These are phyloP conservation scores for Clarias platycephalus DNA, from an alignment of 2,797 vertebrate species.

Conservation along the genomic window DNA sequence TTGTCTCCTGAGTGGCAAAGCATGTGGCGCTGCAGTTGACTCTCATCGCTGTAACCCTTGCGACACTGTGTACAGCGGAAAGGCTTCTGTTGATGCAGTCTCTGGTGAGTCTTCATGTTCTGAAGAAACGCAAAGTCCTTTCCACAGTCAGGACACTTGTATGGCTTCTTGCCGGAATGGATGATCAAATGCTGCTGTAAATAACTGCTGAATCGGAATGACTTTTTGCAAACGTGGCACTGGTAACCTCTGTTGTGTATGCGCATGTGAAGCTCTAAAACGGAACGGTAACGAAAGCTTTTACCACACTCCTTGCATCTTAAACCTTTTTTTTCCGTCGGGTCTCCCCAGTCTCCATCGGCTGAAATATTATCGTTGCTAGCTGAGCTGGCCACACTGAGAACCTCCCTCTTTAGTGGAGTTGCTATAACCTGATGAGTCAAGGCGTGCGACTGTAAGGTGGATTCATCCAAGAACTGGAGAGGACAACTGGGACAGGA, in stretches of 20 bases:
- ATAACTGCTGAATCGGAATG: conserved; percentile 79
- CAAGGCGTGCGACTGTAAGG: conserved; percentile 68
- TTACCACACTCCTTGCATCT: conserved; percentile 77
- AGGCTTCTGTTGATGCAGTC: conserved; percentile 78
- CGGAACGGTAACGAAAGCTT: conserved; percentile 77
- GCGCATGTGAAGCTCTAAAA: conserved; percentile 80
- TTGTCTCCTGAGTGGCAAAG: conserved; percentile 77
- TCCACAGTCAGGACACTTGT: conserved; percentile 79
- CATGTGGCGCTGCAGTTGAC: conserved; percentile 77
- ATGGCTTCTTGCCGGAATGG: conserved; percentile 79
- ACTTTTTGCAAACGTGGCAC: conserved; percentile 78
- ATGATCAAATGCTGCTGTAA: conserved; percentile 80
- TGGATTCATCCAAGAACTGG: conserved; percentile 67
- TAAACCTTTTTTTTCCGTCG: conserved; percentile 63
- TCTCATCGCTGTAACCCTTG: conserved; percentile 78
- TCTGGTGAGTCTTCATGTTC: conserved; percentile 81
- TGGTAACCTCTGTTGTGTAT: conserved; percentile 79
- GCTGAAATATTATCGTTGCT: conserved; percentile 56
- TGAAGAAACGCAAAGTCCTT: conserved; percentile 81
- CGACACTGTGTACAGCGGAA: conserved; percentile 80
- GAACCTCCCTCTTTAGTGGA: conserved; percentile 59
- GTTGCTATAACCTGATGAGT: conserved; percentile 67
- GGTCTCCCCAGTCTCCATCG: conserved; percentile 60
- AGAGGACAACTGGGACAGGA: conserved; percentile 72
- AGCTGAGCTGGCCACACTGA: conserved; percentile 51